Conservation (phyloP, 2,797 vertebrate species). For the Artibeus lituratus region DNA sequence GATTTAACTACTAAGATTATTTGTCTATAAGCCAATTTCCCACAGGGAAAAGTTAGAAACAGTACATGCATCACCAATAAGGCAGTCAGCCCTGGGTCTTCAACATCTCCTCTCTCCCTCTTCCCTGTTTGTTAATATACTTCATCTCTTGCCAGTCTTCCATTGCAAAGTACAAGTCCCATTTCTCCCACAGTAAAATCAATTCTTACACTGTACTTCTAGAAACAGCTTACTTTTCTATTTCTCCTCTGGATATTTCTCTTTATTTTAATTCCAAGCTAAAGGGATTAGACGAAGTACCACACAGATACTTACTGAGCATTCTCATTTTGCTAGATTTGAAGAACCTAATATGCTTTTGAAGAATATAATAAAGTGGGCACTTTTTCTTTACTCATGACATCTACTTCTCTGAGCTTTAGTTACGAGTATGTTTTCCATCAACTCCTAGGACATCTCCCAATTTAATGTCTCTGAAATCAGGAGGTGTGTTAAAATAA, state of each 20-base stretch:
- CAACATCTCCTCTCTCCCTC: background rate
- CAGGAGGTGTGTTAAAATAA: background rate
- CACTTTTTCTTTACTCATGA: conserved; percentile 2
- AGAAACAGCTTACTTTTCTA: background rate
- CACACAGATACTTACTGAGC: background rate
- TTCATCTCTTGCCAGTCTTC: background rate
- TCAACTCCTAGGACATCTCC: background rate
- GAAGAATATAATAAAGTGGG: background rate
- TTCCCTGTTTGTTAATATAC: background rate
- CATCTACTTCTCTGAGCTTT: background rate
- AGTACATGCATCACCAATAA: background rate
- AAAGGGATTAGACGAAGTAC: background rate
- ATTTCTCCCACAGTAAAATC: background rate
- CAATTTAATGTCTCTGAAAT: conserved; percentile 1
- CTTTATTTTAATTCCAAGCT: background rate
- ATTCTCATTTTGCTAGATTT: background rate
- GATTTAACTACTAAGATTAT: background rate
- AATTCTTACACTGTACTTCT: conserved; percentile 2
- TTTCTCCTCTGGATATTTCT: background rate
- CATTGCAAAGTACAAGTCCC: background rate
- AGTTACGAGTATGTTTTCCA: background rate
- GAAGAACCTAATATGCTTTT: background rate
- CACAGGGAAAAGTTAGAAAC: background rate
- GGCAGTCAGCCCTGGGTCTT: background rate
- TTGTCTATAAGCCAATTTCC: background rate